phyloP scores from a whole-genome alignment of 2,888 invertebrate species.

The Tipula unca region DNA sequence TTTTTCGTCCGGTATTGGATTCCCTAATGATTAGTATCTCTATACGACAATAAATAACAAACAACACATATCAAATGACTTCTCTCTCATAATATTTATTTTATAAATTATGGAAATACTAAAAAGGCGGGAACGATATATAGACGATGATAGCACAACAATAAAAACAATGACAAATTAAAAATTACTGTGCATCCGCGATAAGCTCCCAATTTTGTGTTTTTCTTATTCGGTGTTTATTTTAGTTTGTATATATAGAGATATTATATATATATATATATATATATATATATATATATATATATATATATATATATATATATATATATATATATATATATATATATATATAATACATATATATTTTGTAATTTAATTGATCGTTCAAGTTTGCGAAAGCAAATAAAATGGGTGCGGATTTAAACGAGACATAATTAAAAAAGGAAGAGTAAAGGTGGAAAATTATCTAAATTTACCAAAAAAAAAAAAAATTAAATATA shows the following conservation, averaged over 20 bases:
- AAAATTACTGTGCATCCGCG: constrained; percentile 8
- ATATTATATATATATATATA: neutral
- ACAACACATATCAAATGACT: neutral
- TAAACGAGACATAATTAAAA: neutral
- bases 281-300: neutral
- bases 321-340: neutral
- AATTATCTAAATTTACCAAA: neutral
- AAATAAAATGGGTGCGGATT: neutral
- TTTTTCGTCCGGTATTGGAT: too few species aligned
- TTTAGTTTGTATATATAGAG: neutral
- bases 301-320: neutral
- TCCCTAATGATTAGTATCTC: too few species aligned
- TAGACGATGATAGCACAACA: neutral
- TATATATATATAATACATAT: too few species aligned
- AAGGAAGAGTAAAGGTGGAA: neutral
- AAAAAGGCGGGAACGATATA: neutral
- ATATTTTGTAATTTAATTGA: neutral
- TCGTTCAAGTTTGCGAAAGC: neutral
- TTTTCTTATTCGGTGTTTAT: neutral
- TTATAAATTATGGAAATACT: neutral
- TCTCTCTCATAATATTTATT: neutral
- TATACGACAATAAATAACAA: neutral
- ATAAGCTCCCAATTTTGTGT: constrained; percentile 8
- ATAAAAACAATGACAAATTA: constrained; percentile 2
- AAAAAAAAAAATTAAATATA: too few species aligned